Evolutionary conservation across 37 sponge, comb jelly and placozoan genomes (phyloP).

Genomic region (Aplysina aerophoba): DNA sequence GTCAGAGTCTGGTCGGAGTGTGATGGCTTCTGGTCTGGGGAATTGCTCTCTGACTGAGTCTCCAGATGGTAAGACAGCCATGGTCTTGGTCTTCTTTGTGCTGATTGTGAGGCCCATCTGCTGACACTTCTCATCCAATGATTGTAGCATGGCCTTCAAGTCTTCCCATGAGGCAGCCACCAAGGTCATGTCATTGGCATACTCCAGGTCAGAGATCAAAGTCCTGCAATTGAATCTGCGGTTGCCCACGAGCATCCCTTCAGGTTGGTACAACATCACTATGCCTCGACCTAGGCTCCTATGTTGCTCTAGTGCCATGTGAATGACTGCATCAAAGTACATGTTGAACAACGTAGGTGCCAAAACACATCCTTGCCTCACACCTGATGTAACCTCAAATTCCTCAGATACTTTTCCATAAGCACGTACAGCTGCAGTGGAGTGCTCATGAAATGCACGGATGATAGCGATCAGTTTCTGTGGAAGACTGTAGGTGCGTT

Average conservation of each 20-base stretch:
- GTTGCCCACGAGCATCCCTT: constrained; percentile 1
- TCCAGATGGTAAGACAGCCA: constrained; percentile 22
- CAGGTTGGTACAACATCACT: background rate
- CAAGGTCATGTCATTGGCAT: constrained; percentile 26
- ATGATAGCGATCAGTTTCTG: constrained; percentile 2
- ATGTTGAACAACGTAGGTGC: constrained; percentile 23
- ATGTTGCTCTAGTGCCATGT: constrained; percentile 2
- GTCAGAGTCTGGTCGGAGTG: too few relatives aligned
- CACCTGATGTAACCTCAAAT: constrained; percentile 2
- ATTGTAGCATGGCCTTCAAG: background rate
- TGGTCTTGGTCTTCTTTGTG: constrained; percentile 20
- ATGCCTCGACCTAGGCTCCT: background rate
- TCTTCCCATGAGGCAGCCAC: constrained; percentile 25
- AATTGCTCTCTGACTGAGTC: too few relatives aligned
- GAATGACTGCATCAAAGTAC: constrained; percentile 16
- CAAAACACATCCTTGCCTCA: constrained; percentile 23
- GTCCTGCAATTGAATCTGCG: background rate
- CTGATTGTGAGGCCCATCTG: constrained; percentile 25
- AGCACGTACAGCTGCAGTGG: constrained; percentile 11
- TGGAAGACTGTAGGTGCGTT: background rate
- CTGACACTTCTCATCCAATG: background rate
- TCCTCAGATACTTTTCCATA: constrained; percentile 21
- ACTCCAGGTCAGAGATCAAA: background rate
- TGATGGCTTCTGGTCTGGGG: too few relatives aligned
- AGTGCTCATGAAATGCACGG: background rate